Conservation (phyloP, 2,888 invertebrate genomes). For the Ennomos erosarius region DNA sequence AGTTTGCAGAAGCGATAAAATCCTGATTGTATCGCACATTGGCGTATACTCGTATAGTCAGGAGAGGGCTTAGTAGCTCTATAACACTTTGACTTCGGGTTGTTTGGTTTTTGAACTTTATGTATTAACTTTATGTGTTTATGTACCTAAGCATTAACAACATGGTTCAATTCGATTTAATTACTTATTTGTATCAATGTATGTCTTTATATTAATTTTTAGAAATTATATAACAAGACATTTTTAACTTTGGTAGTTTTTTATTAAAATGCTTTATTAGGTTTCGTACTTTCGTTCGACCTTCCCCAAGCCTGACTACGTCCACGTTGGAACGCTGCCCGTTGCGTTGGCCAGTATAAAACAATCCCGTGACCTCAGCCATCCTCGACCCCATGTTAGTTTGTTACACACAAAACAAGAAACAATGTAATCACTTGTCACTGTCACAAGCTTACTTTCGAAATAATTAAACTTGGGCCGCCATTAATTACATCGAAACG, state of each 20-base stretch:
- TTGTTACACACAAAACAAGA: constrained; percentile 3
- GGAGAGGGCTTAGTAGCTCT: too few relatives aligned
- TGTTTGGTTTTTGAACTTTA: too few relatives aligned
- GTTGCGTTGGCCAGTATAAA: constrained; percentile 9
- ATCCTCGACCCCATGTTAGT: constrained; percentile 13
- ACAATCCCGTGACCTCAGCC: constrained; percentile 33
- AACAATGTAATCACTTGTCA: constrained; percentile 43
- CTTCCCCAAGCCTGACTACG: constrained; percentile 4
- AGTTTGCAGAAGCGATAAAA: constrained; percentile 51
- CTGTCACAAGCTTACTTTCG: constrained; percentile 45
- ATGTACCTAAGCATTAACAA: too few relatives aligned
- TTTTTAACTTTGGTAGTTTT: too few relatives aligned
- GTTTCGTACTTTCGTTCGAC: too few relatives aligned
- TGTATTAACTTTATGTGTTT: too few relatives aligned
- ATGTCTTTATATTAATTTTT: too few relatives aligned
- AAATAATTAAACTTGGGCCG: constrained; percentile 45
- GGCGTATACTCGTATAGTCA: not conserved
- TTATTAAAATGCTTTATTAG: too few relatives aligned
- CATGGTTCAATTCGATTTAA: too few relatives aligned
- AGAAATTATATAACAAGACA: too few relatives aligned
- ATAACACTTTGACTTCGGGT: too few relatives aligned
- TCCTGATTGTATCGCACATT: constrained; percentile 57
- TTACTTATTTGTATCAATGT: too few relatives aligned
- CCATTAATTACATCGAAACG: constrained; percentile 46
- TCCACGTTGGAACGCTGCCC: constrained; percentile 63